Evolutionary conservation across 2,888 invertebrate species (phyloP), one percentile per base, ranked within the genome.

Genomic region (Hirtodrosophila trivittata): DNA sequence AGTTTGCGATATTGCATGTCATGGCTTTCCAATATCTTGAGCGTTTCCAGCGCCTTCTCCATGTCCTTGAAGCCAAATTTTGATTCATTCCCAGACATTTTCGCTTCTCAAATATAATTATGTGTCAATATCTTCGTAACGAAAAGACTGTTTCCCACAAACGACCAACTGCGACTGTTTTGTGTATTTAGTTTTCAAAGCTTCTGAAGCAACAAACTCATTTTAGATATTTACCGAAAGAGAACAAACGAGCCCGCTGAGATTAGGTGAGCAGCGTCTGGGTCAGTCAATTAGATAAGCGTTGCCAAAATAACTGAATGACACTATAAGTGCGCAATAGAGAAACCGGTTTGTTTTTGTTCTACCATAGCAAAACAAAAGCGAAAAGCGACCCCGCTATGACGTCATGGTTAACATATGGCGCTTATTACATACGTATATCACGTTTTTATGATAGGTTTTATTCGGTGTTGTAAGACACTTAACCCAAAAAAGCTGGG

Each of bases 11-110:
- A 94, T 83, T 93, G 93, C 66, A 92, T 88, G 39, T 94, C 94
- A 71, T 94, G 94, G 12, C 92, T 91, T 72, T 94, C 93, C 64
- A 95, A 83, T 42, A 93, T 89, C 26, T 92, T 91, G n/a, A 95
- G 89, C 0, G 94, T 94, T 77, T 94, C 94, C 77, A 93, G 90
- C 0, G 94, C 94, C 89, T 94, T 94, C 66, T 93, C 93, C 87
- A 93, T 93, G 89, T 95, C 94, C 89, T 94, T 94, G 91, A 94
- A 95, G 0, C 94, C 94, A 90, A 94, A 94, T 72, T 93, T 93
- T 0, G 92, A 91, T 60, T 93, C 94, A 86, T 87, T 77, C 73
- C 81, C 84, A 8, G 84, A 66, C 81, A 86, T 81, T 43, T 5
- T 52, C 37, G 25, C 12, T 26, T 10, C 39, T 21, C 37, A n/a